Evolutionary conservation across 2,888 invertebrate genomes (phyloP), one percentile per base, ranked within the genome.

Genomic region (Alcis repandata): DNA sequence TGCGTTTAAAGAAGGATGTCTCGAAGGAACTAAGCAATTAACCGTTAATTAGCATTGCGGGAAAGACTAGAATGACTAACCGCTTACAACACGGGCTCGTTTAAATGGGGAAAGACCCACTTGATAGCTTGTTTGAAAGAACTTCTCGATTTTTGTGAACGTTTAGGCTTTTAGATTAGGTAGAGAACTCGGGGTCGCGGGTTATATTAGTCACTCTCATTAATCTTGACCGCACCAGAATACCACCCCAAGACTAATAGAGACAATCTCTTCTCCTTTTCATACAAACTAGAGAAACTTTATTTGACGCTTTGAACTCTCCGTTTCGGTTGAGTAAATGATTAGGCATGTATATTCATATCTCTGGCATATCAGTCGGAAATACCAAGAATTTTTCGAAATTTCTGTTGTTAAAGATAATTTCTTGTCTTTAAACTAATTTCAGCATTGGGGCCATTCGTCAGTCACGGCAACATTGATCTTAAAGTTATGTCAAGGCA

Each of bases 21-120:
- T 75, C 68, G 65, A 61, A 68, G 62, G 66, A 70, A 71, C 64
- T 41, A 69, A 62, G 56, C 62, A 68, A 69, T 68, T 69, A 66
- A 63, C 19, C 41, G 41, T 40, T 62, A 66, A 68, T 70, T 64
- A 64, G 38, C 59, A 64, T 64, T 43, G 33, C 52, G 52, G 40
- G 51, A 52, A 65, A 56, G 57, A 56, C 53, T 46, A 33, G 40
- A 54, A 64, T 60, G 59, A 60, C 32, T 60, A 64, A 63, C 40
- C 33, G 22, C 36, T 10, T 38, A 7, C 11, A 53, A 40, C n/a
- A 22, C 27, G 13, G 33, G 40, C 20, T 52, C 10, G 11, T 15
- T 48, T 49, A 7, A 43, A 22, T 22, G 46, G 17, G 20, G n/a
- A 20, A 32, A n/a, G 7, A 15, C 43, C 43, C 7, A 4, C 11